Percentiles rank a stretch among this genome's conserved stretches.
Evolutionary conservation across 2,888 invertebrate species (phyloP).

Genomic region (Erebia aethiops): DNA sequence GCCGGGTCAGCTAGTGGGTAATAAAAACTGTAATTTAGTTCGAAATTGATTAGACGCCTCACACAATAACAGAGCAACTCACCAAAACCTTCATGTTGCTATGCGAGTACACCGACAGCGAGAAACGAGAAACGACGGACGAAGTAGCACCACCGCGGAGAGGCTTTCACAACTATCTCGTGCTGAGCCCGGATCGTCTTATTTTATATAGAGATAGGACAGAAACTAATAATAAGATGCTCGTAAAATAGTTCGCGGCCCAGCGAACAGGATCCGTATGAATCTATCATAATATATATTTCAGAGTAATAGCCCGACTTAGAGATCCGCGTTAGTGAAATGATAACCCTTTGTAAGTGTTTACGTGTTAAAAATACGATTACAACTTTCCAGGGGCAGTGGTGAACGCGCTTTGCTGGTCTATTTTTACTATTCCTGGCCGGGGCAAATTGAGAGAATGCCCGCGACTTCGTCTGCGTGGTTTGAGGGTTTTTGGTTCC

Average conservation of each 20-base stretch:
- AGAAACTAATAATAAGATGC: slow-evolving; percentile 29
- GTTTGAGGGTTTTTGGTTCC: too few species aligned
- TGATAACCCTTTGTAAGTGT: background rate
- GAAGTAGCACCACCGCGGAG: slow-evolving; percentile 13
- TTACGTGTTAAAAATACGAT: background rate
- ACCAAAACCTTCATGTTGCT: slow-evolving; percentile 61
- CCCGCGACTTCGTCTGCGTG: too few species aligned
- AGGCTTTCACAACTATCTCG: slow-evolving; percentile 30
- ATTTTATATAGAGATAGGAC: slow-evolving; percentile 37
- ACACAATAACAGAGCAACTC: slow-evolving; percentile 46
- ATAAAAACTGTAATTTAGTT: background rate
- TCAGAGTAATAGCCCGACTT: slow-evolving; percentile 24
- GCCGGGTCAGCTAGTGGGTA: too few species aligned
- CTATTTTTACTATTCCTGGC: too few species aligned
- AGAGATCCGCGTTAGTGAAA: slow-evolving; percentile 1
- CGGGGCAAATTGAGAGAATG: too few species aligned
- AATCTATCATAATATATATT: slow-evolving; percentile 21
- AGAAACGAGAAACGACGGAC: background rate
- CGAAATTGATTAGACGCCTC: slow-evolving; percentile 19
- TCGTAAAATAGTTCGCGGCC: slow-evolving; percentile 26
- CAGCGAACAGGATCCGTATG: slow-evolving; percentile 33
- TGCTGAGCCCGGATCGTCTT: slow-evolving; percentile 14
- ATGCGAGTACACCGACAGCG: slow-evolving; percentile 8
- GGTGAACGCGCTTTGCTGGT: too few species aligned
- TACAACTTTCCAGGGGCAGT: too few species aligned